phyloP scores from a whole-genome alignment of 2,888 invertebrate genomes.

The Pterostichus niger region DNA sequence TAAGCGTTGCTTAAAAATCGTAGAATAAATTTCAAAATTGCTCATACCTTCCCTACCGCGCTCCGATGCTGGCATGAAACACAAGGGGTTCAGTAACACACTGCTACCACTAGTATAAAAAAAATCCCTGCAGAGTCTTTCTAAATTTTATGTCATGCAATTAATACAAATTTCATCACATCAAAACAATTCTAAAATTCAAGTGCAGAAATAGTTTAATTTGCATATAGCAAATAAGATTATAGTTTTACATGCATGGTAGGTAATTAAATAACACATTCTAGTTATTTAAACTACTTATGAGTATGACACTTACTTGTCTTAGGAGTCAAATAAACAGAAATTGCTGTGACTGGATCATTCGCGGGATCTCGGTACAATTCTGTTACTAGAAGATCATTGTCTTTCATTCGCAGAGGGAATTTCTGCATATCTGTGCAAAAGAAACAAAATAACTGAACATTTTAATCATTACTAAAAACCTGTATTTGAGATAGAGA shows the following conservation, averaged over 20 bases:
- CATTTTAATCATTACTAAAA: too few relatives aligned
- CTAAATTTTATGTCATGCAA: slow-evolving; percentile 41
- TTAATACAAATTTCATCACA: slow-evolving; percentile 18
- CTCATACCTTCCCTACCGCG: slow-evolving; percentile 81
- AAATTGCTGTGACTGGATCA: slow-evolving; percentile 98
- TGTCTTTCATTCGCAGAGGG: slow-evolving; percentile 98
- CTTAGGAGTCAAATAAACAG: slow-evolving; percentile 99
- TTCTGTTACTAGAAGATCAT: slow-evolving; percentile 97
- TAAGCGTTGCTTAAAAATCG: slow-evolving; percentile 46
- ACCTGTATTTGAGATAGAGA: too few relatives aligned
- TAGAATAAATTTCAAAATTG: slow-evolving; percentile 50
- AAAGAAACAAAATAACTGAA: slow-evolving; percentile 10
- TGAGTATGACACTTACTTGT: slow-evolving; percentile 87
- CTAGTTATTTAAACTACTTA: neutral
- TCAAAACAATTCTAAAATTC: neutral
- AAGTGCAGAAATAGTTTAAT: slow-evolving; percentile 30
- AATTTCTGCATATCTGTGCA: slow-evolving; percentile 98
- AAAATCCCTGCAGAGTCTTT: slow-evolving; percentile 47
- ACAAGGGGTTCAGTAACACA: slow-evolving; percentile 76
- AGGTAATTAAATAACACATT: neutral
- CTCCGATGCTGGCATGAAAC: slow-evolving; percentile 82
- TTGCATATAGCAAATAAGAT: slow-evolving; percentile 5
- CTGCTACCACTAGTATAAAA: slow-evolving; percentile 64
- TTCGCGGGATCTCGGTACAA: slow-evolving; percentile 95
- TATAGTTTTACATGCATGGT: slow-evolving; percentile 7